A percentile compares a stretch with the other conserved stretches of the same genome.
Evolutionary conservation across 2,888 invertebrate genomes (phyloP).

Genomic region (Oasisia sp.): DNA sequence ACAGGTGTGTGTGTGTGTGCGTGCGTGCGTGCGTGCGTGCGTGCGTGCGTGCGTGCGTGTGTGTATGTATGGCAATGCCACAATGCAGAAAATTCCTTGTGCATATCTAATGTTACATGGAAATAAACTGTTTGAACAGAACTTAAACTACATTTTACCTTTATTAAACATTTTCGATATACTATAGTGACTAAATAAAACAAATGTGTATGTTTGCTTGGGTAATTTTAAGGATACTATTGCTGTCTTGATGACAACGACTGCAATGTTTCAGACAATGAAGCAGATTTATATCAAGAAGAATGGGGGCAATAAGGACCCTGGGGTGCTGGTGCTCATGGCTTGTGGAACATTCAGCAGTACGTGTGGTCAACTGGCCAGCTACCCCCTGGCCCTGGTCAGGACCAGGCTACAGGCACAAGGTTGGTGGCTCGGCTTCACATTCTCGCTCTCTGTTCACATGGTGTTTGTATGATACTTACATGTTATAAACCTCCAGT

Average conservation of each 20-base stretch:
- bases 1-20: no score
- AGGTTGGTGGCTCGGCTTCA: not conserved
- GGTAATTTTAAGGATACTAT: not conserved
- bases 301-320: constrained; percentile 42
- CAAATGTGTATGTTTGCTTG: no score
- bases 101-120: no score
- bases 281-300: constrained; percentile 44
- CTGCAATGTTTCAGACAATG: constrained; percentile 44
- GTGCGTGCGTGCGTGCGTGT: no score
- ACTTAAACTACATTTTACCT: not conserved
- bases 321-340: constrained; percentile 45
- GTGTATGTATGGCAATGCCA: no score
- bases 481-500: not conserved
- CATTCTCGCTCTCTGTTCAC: not conserved
- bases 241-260: not conserved
- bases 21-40: no score
- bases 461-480: not conserved
- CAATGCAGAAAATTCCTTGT: no score
- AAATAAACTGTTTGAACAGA: not conserved
- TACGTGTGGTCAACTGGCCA: constrained; percentile 51
- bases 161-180: not conserved
- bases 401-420: constrained; percentile 48
- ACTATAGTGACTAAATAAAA: not conserved
- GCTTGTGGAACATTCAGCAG: constrained; percentile 48
- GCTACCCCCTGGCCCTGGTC: constrained; percentile 52